Conservation (phyloP, 64 coral and sea anemone genomes). For the Porites australiensis region DNA sequence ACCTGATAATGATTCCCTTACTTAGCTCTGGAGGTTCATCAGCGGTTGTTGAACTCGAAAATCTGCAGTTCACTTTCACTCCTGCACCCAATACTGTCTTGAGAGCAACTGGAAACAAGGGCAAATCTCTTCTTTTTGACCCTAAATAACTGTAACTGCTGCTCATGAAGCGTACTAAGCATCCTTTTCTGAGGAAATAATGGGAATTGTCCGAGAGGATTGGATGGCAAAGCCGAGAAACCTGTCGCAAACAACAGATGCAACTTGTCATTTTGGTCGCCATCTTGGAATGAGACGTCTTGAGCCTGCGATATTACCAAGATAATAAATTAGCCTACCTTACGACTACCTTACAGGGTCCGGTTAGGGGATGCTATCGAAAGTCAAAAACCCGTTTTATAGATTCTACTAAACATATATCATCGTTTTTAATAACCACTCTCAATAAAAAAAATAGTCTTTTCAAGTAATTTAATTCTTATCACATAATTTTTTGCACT, state of each 20-base stretch:
- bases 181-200: neutral
- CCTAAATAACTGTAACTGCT: neutral
- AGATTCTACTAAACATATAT: too few relatives aligned
- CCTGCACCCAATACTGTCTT: neutral
- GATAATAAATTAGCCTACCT: neutral
- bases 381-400: too few relatives aligned
- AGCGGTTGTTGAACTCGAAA: constrained; percentile 7
- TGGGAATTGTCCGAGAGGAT: neutral
- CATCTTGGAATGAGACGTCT: constrained; percentile 27
- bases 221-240: neutral
- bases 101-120: neutral
- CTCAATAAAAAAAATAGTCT: too few relatives aligned
- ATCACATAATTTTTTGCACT: neutral
- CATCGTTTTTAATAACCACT: too few relatives aligned
- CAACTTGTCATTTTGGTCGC: constrained; percentile 6
- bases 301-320: constrained; percentile 42
- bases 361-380: neutral
- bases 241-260: neutral
- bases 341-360: neutral
- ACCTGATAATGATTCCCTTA: neutral
- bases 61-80: neutral
- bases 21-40: neutral
- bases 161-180: neutral
- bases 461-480: too few relatives aligned
- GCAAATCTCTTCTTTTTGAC: neutral